Base-by-base conservation (phyloP, 2,113 vertebrate genomes). In the Sorex araneus region DNA sequence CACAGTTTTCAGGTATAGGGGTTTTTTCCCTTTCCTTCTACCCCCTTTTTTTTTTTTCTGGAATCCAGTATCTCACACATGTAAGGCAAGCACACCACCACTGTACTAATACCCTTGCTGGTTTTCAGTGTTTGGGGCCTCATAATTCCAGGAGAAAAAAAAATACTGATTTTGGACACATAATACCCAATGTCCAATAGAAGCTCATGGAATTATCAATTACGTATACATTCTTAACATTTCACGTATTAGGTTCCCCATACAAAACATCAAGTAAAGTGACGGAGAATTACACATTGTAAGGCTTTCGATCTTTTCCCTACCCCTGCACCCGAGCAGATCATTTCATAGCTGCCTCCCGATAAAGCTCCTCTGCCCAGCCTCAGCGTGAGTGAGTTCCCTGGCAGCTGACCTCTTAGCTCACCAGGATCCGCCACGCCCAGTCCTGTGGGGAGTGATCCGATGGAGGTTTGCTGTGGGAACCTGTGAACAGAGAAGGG, bases 231-330 rank as follows among this genome's bases (percentile, higher is more conserved):
- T 13, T 67, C 8, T 28, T 64, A 64, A 64, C 23, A 25, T 64
- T 64, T 64, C 63, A 27, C 27, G 5, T 27, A 12, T 67, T 40
- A 67, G 13, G 18, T 54, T 16, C 4, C 54, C 54, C 19, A 71
- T 71, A 71, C 32, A 82, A 83, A 63, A 67, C 47, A 47, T 69
- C 13, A 80, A 87, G n/a, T 34, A 87, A 73, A 89, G 40, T 63
- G 30, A 34, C 19, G 69, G 60, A 82, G 27, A 54, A 83, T 60
- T 43, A 77, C 78, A 76, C 89, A 78, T 40, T n/a, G 12, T 57
- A 36, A 64, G 78, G 70, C 8, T 64, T 19, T 32, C 25, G n/a
- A 16, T 45, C 28, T 66, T 73, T 73, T 34, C 12, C 54, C 18
- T 34, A 19, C 40, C 8, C 10, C 16, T 0, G 32, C 34, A 50